A percentile compares a stretch with the other conserved stretches of the same genome.
Evolutionary conservation across 1,140 invertebrate species (phyloP).

Genomic region (Matsumurasca onukii): DNA sequence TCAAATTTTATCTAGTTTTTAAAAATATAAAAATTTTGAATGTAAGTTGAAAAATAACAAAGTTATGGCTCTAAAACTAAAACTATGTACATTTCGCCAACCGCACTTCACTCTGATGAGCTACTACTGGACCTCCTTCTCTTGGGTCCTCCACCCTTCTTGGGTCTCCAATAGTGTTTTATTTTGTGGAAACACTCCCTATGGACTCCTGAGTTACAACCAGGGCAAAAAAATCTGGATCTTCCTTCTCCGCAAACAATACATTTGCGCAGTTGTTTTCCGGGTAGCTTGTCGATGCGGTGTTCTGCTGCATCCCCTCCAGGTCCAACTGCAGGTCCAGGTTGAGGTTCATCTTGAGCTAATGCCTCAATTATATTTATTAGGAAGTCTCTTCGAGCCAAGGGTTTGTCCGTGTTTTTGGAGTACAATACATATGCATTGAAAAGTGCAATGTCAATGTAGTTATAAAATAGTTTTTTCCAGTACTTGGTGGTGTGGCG

Average conservation of each 20-base stretch:
- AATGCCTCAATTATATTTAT: background rate
- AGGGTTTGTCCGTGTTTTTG: background rate
- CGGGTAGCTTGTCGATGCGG: background rate
- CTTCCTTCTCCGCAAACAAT: slow-evolving; percentile 3
- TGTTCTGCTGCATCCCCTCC: background rate
- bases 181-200: background rate
- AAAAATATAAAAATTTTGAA: too few relatives aligned
- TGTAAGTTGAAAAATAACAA: too few relatives aligned
- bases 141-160: too few relatives aligned
- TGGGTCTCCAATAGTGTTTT: background rate
- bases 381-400: background rate
- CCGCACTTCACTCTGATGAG: too few relatives aligned
- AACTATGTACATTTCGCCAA: too few relatives aligned
- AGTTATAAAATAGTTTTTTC: slow-evolving; percentile 6
- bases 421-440: slow-evolving; percentile 14
- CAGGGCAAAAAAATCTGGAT: slow-evolving; percentile 3
- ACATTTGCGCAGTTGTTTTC: background rate
- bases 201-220: background rate
- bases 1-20: too few relatives aligned
- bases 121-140: too few relatives aligned
- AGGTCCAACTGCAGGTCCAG: background rate
- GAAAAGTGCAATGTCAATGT: background rate
- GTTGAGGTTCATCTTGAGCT: background rate
- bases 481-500: slow-evolving; percentile 2
- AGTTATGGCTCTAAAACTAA: too few relatives aligned